phyloP scores from a whole-genome alignment of 2,888 invertebrate genomes.

The Nomada ruficornis region DNA sequence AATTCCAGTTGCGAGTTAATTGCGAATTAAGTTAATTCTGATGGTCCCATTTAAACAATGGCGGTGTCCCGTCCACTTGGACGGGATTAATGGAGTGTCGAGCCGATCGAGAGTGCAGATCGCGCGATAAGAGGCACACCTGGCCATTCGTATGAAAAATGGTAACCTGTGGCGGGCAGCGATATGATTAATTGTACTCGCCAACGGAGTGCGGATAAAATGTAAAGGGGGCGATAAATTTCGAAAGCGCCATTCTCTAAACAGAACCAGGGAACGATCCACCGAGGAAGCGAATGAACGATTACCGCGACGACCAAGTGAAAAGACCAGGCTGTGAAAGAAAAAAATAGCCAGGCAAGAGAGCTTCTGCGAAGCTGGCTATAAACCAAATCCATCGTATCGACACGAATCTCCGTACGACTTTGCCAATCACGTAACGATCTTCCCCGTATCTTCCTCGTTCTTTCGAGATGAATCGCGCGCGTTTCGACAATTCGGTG shows the following conservation, averaged over 20 bases:
- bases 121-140: constrained; percentile 10
- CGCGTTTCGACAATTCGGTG: constrained; percentile 50
- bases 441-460: constrained; percentile 23
- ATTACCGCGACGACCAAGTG: not conserved
- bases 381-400: constrained; percentile 22
- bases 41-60: constrained; percentile 35
- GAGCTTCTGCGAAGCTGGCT: not conserved
- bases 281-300: not conserved
- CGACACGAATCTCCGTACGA: not conserved
- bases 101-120: constrained; percentile 49
- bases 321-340: not conserved
- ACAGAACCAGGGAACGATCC: not conserved
- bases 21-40: not conserved
- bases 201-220: not conserved
- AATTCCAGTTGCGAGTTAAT: not conserved
- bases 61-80: constrained; percentile 2
- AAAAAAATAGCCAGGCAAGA: not conserved
- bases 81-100: constrained; percentile 46
- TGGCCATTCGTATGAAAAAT: constrained; percentile 45
- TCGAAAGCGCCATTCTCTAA: not conserved
- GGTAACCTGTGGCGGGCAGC: constrained; percentile 30
- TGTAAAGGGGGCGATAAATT: constrained; percentile 1
- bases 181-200: constrained; percentile 34
- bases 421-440: constrained; percentile 45
- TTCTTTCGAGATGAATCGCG: constrained; percentile 24